A percentile compares a stretch with the other conserved stretches of the same genome.
Evolutionary conservation across 2,113 vertebrate genomes (phyloP).

Genomic region (Porphyrio hochstetteri): DNA sequence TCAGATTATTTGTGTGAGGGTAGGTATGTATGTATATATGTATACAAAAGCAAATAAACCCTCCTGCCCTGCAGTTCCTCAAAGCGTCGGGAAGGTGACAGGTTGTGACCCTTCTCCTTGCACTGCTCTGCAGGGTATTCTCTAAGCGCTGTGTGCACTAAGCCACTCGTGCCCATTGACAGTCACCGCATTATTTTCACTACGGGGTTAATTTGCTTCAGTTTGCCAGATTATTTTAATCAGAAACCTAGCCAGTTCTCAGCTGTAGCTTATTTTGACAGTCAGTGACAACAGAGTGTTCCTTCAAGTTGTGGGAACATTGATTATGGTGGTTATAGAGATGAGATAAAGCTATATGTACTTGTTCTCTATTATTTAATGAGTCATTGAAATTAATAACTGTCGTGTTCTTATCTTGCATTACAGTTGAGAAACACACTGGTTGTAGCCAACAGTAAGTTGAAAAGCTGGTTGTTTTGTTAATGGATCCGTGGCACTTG

Average conservation of each 20-base stretch:
- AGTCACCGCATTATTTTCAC: background rate
- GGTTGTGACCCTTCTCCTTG: background rate
- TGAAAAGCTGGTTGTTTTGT: constrained; percentile 56
- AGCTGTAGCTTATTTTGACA: constrained; percentile 49
- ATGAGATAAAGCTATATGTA: constrained; percentile 18
- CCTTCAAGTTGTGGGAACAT: constrained; percentile 33
- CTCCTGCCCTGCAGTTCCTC: background rate
- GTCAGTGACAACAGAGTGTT: constrained; percentile 48
- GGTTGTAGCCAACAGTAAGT: constrained; percentile 49
- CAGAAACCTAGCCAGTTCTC: constrained; percentile 30
- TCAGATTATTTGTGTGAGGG: background rate
- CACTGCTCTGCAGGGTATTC: background rate
- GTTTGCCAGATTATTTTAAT: constrained; percentile 31
- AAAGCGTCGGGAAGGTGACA: background rate
- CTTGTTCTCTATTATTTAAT: constrained; percentile 57
- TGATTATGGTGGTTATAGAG: constrained; percentile 37
- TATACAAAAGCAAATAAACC: background rate
- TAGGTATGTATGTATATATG: no score
- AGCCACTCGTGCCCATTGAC: background rate
- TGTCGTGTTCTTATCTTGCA: constrained; percentile 60
- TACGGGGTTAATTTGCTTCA: constrained; percentile 16
- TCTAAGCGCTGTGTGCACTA: background rate
- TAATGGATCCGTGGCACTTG: background rate
- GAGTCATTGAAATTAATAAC: constrained; percentile 69
- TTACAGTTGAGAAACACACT: constrained; percentile 52